These are phyloP conservation scores for Tetragonisca angustula DNA, from an alignment of 2,888 invertebrate genomes.

Conservation along the genomic window DNA sequence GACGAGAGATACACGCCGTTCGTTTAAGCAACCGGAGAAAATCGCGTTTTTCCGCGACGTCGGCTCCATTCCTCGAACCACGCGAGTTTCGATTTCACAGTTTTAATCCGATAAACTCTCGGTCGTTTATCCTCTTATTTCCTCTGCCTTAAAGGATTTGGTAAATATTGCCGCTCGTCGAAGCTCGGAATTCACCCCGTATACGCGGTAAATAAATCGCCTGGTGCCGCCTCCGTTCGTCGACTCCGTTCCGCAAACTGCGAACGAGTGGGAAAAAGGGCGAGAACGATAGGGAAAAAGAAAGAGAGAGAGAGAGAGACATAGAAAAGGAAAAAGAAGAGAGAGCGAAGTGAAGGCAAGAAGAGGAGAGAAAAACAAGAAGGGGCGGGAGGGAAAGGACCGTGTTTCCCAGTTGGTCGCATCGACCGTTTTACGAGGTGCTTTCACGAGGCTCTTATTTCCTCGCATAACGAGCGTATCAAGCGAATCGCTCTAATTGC, in stretches of 20 bases:
- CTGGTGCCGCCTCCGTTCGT: background rate
- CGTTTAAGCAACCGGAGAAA: background rate
- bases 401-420: background rate
- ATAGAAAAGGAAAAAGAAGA: background rate
- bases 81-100: background rate
- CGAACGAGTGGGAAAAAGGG: background rate
- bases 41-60: background rate
- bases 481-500: slow-evolving; percentile 47
- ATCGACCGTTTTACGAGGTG: background rate
- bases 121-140: slow-evolving; percentile 1
- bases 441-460: slow-evolving; percentile 26
- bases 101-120: slow-evolving; percentile 16
- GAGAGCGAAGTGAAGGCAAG: background rate
- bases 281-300: background rate
- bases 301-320: no score
- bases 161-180: slow-evolving; percentile 33
- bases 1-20: background rate
- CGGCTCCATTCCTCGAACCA: no score
- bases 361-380: background rate
- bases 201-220: slow-evolving; percentile 30
- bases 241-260: slow-evolving; percentile 1
- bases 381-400: background rate
- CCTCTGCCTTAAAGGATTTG: background rate
- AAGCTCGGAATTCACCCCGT: slow-evolving; percentile 17
- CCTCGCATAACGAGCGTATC: slow-evolving; percentile 37